phyloP scores from a whole-genome alignment of 2,113 vertebrate species.

The Ictidomys tridecemlineatus region DNA sequence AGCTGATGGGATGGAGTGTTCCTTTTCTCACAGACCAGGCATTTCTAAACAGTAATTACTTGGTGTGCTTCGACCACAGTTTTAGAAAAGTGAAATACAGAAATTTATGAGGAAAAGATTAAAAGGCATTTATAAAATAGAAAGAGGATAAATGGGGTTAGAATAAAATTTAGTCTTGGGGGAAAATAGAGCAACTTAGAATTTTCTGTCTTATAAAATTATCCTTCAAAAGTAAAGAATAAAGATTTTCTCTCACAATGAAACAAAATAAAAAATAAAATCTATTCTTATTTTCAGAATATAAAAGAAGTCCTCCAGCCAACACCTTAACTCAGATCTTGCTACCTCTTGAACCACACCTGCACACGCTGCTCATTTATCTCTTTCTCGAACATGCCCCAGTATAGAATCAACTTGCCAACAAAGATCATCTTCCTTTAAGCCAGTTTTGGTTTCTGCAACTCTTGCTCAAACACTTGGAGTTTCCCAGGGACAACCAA shows the following conservation, averaged over 20 bases:
- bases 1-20: accelerated
- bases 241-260: no score
- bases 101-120: background rate
- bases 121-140: background rate
- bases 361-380: background rate
- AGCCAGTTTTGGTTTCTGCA: background rate
- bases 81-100: background rate
- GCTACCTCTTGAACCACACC: no score
- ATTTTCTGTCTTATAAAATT: no score
- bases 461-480: background rate
- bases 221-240: no score
- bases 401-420: background rate
- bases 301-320: background rate
- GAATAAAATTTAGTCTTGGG: background rate
- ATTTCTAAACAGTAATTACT: background rate
- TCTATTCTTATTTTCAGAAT: background rate
- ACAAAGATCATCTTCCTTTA: background rate
- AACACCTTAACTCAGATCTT: background rate
- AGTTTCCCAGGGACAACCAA: background rate
- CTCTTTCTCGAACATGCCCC: background rate
- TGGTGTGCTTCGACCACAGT: background rate
- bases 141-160: background rate
- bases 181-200: no score
- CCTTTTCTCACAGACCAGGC: background rate
- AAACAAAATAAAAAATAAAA: background rate